These are phyloP conservation scores for Plebejus melissa DNA, from an alignment of 2,888 invertebrate genomes.

Conservation along the genomic window DNA sequence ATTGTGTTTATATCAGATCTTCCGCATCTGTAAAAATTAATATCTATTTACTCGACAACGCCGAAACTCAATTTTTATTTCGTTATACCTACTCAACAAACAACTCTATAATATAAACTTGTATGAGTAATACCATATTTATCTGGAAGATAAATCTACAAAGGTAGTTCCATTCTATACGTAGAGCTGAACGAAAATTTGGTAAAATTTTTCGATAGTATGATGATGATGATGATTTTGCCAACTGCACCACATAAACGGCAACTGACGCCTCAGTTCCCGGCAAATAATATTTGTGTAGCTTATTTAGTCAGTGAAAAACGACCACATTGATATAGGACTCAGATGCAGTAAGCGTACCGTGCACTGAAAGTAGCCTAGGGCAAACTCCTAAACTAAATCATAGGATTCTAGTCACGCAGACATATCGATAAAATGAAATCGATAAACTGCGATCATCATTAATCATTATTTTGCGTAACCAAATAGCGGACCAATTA, in stretches of 20 bases:
- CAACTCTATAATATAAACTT: too few species aligned
- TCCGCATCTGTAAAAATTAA: neutral
- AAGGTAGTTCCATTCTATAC: neutral
- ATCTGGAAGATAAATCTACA: neutral
- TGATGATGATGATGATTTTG: conserved; percentile 20
- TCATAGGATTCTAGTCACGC: conserved; percentile 28
- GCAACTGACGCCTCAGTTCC: conserved; percentile 12
- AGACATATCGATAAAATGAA: neutral
- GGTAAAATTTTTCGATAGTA: neutral
- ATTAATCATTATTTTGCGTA: neutral
- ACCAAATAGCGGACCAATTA: conserved; percentile 1
- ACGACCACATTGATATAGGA: conserved; percentile 28
- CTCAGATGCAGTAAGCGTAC: conserved; percentile 30
- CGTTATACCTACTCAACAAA: too few species aligned
- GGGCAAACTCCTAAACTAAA: conserved; percentile 34
- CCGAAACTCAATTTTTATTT: neutral
- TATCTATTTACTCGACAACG: neutral
- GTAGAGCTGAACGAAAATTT: neutral
- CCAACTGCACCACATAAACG: neutral
- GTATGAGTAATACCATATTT: too few species aligned
- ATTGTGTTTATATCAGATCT: neutral
- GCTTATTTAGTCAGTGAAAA: conserved; percentile 25
- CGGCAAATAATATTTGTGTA: conserved; percentile 18
- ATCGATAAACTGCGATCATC: neutral
- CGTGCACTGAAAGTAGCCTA: conserved; percentile 34